A percentile compares a stretch with the other conserved stretches of the same genome.
phyloP scores from a whole-genome alignment of 2,113 vertebrate species.

The Petromus typicus region DNA sequence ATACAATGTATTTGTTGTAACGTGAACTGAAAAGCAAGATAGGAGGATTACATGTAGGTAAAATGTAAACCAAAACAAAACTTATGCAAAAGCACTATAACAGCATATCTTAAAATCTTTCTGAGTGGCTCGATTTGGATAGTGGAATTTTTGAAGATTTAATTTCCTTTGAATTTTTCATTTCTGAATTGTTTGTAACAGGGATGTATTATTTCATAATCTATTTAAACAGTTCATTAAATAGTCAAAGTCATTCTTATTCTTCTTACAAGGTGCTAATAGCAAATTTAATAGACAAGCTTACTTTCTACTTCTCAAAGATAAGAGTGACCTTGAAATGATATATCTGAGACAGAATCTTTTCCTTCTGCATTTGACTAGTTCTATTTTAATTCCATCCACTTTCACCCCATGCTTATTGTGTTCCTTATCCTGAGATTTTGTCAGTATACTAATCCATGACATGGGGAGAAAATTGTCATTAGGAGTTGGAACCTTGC shows the following conservation, averaged over 20 bases:
- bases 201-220: not conserved
- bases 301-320: slow-evolving; percentile 10
- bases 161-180: not conserved
- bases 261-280: slow-evolving; percentile 7
- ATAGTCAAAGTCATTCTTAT: not conserved
- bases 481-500: not conserved
- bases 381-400: not conserved
- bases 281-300: not conserved
- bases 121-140: not conserved
- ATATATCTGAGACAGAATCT: not conserved
- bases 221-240: not conserved
- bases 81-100: not conserved
- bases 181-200: not conserved
- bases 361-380: slow-evolving; percentile 16
- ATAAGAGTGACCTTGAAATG: not conserved
- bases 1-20: not conserved
- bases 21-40: not conserved
- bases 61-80: not conserved
- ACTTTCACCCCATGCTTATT: not conserved
- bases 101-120: not conserved
- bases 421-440: slow-evolving; percentile 26
- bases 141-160: not conserved
- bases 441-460: not conserved
- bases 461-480: not conserved
- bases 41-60: not conserved